A percentile compares a stretch with the other conserved stretches of the same genome.
These are phyloP conservation scores for Sebastes diploproa DNA, from an alignment of 2,797 vertebrate genomes.

Conservation along the genomic window DNA sequence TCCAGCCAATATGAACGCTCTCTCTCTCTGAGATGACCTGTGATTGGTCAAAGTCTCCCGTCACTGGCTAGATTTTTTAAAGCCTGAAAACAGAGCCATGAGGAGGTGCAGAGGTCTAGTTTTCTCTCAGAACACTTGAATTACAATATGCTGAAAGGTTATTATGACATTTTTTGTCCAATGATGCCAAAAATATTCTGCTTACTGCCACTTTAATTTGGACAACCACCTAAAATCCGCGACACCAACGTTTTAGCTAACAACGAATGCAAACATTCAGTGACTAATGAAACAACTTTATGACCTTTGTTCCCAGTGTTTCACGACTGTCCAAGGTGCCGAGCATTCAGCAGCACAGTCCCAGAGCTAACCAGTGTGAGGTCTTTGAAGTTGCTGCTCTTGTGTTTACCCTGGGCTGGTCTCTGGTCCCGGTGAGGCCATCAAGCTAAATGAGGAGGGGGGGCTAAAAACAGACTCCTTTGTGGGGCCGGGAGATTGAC, in stretches of 20 bases:
- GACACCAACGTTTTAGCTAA: neutral
- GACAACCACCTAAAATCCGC: neutral
- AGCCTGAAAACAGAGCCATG: no score
- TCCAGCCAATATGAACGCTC: no score
- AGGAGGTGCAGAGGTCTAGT: rapidly evolving
- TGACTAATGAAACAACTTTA: constrained; percentile 10
- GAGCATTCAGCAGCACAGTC: constrained; percentile 20
- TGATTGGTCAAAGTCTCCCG: rapidly evolving
- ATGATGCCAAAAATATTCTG: no score
- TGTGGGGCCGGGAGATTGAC: constrained; percentile 47
- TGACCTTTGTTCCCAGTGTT: constrained; percentile 33
- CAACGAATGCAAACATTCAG: neutral
- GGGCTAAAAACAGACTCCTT: constrained; percentile 65
- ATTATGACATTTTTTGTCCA: rapidly evolving
- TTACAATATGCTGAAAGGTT: no score
- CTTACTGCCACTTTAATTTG: neutral
- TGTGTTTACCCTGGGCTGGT: constrained; percentile 62
- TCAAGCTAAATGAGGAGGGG: constrained; percentile 62
- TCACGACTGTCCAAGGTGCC: constrained; percentile 21
- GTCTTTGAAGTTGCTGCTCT: constrained; percentile 65
- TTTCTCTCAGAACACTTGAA: no score
- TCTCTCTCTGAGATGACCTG: no score
- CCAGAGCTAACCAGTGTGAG: constrained; percentile 51
- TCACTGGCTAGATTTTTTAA: no score
- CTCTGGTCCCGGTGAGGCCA: constrained; percentile 51